These are phyloP conservation scores for Cryptocephalus moraei DNA, from an alignment of 2,888 invertebrate species.

Conservation along the genomic window DNA sequence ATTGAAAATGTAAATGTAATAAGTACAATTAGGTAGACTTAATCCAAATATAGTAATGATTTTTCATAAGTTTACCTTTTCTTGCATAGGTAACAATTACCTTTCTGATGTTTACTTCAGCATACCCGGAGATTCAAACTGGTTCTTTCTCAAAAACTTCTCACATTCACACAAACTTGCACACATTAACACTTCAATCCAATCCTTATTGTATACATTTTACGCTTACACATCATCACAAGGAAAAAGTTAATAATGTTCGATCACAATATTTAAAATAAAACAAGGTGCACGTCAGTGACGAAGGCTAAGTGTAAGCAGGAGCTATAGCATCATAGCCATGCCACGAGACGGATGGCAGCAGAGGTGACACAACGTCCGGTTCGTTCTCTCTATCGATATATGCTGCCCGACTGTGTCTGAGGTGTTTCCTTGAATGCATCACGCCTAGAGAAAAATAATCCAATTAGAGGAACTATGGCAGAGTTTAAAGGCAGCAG, in stretches of 20 bases:
- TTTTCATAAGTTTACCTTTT: too few species aligned
- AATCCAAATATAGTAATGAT: too few species aligned
- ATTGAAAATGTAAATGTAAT: too few species aligned
- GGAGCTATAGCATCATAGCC: constrained; percentile 35
- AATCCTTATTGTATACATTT: too few species aligned
- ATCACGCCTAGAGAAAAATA: constrained; percentile 42
- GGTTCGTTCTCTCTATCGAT: constrained; percentile 19
- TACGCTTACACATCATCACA: background rate
- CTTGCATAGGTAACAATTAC: too few species aligned
- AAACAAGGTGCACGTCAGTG: background rate
- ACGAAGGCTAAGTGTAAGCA: constrained; percentile 8
- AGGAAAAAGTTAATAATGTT: background rate
- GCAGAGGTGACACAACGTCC: constrained; percentile 30
- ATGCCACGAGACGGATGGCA: constrained; percentile 33
- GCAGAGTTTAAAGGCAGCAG: too few species aligned
- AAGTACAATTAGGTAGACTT: too few species aligned
- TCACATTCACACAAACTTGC: too few species aligned
- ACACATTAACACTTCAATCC: too few species aligned
- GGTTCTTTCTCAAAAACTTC: too few species aligned
- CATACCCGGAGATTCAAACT: too few species aligned
- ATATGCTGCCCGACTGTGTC: constrained; percentile 18
- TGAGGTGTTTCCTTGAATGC: constrained; percentile 34
- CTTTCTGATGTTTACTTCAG: too few species aligned
- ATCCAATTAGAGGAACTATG: background rate
- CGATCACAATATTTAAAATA: constrained; percentile 1